These are phyloP conservation scores for Brevipalpus yothersi DNA, from an alignment of 1,140 invertebrate species.

Conservation along the genomic window DNA sequence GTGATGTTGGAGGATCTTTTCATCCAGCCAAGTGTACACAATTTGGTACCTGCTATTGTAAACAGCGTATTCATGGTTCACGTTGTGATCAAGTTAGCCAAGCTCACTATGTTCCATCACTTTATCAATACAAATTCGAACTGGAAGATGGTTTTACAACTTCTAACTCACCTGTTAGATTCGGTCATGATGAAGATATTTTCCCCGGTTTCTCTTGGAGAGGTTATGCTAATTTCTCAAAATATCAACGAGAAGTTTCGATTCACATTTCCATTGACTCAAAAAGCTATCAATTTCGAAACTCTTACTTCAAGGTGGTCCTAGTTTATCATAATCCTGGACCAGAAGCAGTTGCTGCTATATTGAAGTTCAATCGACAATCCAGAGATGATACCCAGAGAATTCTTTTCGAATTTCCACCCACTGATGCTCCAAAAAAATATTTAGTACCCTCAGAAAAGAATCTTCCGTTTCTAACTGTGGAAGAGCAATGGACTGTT, in stretches of 20 bases:
- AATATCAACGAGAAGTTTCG: conserved; percentile 57
- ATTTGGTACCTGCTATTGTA: conserved; percentile 72
- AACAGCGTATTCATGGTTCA: conserved; percentile 56
- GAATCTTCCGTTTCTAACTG: conserved; percentile 35
- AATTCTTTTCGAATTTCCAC: conserved; percentile 35
- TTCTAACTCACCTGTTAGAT: conserved; percentile 46
- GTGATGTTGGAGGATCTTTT: conserved; percentile 63
- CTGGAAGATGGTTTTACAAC: conserved; percentile 66
- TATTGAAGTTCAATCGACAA: conserved; percentile 53
- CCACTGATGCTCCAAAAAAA: conserved; percentile 22
- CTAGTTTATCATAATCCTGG: conserved; percentile 65
- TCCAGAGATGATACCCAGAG: conserved; percentile 20
- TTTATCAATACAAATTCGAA: conserved; percentile 63
- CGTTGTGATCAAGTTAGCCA: conserved; percentile 60
- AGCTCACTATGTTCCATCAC: conserved; percentile 77
- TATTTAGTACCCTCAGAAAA: conserved; percentile 20
- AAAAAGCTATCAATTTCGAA: conserved; percentile 31
- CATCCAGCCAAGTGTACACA: conserved; percentile 34
- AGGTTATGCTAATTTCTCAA: conserved; percentile 80
- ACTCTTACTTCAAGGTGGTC: conserved; percentile 66
- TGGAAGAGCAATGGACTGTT: conserved; percentile 67
- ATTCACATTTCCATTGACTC: conserved; percentile 51
- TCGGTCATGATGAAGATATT: conserved; percentile 49
- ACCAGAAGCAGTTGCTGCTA: conserved; percentile 42
- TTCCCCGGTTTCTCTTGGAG: conserved; percentile 88